Evolutionary conservation across 2,113 vertebrate genomes (phyloP), one percentile per base, ranked within the genome.

Genomic region (Macroglossus sobrinus): DNA sequence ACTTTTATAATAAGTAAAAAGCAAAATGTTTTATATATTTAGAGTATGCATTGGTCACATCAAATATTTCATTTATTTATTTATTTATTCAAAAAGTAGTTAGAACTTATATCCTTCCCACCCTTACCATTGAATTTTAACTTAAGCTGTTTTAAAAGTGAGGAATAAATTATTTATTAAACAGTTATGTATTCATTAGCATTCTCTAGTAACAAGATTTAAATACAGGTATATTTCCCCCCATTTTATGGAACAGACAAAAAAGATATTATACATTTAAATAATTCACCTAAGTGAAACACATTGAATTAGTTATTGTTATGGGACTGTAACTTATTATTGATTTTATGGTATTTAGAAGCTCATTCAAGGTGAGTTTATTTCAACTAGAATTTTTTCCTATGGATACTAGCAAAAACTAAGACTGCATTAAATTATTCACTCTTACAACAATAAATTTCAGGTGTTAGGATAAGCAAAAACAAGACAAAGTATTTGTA

Each of bases 271-370:
- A 19, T 85, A 21, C 0, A 4, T 81, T 85, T 91, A 94, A 84
- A 90, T 75, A 76, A 85, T 45, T 66, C n/a, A 76, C 22, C 57
- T 28, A 80, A 57, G 71, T 88, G 79, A 63, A 92, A 45, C 43
- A 57, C 71, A 91, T 2, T 68, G 45, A 90, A 78, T 94, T 86
- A 86, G 19, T 75, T 86, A 81, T 68, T 93, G 15, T 66, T 82
- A 94, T 91, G 8, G 40, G 9, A 33, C 72, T 88, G 61, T 63
- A 26, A 84, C 19, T 71, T 76, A 57, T 35, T 71, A 75, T 61
- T 33, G 87, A 88, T 76, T 93, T 84, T 94, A 38, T 95, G 38
- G 35, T 85, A 55, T 50, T 40, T 64, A 81, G 76, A 84, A 94
- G n/a, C 7, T 71, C 33, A 92, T 47, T 89, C 43, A 68, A 59